These are phyloP conservation scores for Crotalus viridis DNA, from an alignment of 2,113 vertebrate species.

Conservation along the genomic window DNA sequence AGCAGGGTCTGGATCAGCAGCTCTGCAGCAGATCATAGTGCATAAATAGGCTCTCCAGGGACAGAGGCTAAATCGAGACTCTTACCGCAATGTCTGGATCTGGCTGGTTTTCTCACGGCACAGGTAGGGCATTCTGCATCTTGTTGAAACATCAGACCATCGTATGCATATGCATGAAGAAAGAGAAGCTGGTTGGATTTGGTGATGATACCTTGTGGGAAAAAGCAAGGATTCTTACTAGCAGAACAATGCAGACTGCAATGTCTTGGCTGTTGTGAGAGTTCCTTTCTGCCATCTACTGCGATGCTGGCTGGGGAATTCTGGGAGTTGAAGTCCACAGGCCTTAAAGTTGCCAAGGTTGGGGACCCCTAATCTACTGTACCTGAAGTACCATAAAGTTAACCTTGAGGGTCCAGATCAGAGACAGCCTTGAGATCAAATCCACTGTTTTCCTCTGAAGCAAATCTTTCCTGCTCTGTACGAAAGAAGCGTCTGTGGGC, in stretches of 20 bases:
- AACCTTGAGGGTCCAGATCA: neutral
- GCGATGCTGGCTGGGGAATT: no score
- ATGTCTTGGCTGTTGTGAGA: neutral
- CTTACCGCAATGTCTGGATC: constrained; percentile 95
- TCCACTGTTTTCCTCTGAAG: neutral
- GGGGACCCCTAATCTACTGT: no score
- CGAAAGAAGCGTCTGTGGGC: neutral
- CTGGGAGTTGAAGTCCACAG: no score
- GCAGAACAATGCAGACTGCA: no score
- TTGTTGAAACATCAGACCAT: constrained; percentile 79
- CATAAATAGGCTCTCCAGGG: no score
- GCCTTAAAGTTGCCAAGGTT: no score
- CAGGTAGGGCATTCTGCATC: constrained; percentile 80
- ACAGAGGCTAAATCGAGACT: neutral
- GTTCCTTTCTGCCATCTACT: neutral
- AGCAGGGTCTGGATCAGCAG: no score
- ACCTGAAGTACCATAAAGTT: neutral
- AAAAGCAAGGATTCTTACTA: neutral
- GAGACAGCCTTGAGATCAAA: no score
- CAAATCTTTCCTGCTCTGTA: neutral
- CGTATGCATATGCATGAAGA: constrained; percentile 79
- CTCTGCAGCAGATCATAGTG: no score
- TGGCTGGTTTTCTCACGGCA: constrained; percentile 82
- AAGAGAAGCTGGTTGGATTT: constrained; percentile 72
- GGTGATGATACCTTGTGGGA: constrained; percentile 80